Evolutionary conservation across 2,113 vertebrate species (phyloP).

Genomic region (Pan paniscus): DNA sequence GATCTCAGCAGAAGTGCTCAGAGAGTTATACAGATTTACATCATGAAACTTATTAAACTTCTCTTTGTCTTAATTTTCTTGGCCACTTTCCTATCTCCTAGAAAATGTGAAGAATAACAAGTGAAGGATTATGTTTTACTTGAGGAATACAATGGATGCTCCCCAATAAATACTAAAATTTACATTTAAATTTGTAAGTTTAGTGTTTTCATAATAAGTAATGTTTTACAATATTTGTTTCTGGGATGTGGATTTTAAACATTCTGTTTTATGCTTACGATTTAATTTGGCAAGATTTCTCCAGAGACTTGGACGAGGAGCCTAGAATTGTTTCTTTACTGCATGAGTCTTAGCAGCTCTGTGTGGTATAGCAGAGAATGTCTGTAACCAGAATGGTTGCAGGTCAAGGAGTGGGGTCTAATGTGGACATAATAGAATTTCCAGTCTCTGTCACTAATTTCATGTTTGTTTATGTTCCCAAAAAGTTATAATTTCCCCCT

Average conservation of each 20-base stretch:
- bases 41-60: slow-evolving; percentile 45
- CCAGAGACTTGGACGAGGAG: not conserved
- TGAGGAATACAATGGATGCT: not conserved
- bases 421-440: not conserved
- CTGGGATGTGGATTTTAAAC: not conserved
- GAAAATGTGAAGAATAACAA: not conserved
- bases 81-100: not conserved
- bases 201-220: slow-evolving; percentile 21
- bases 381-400: not conserved
- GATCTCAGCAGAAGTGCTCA: not conserved
- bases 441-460: not conserved
- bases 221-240: slow-evolving; percentile 27
- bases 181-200: slow-evolving; percentile 37
- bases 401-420: not conserved
- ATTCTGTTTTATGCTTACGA: not conserved
- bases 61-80: slow-evolving; percentile 51
- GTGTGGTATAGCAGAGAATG: not conserved
- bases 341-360: not conserved
- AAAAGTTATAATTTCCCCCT: not conserved
- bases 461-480: not conserved
- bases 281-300: not conserved
- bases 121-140: not conserved
- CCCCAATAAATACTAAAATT: not conserved
- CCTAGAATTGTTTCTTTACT: not conserved
- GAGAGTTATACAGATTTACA: slow-evolving; percentile 45